Evolutionary conservation across 2,113 vertebrate genomes (phyloP), one percentile per base, ranked within the genome.

Genomic region (Excalfactoria chinensis): DNA sequence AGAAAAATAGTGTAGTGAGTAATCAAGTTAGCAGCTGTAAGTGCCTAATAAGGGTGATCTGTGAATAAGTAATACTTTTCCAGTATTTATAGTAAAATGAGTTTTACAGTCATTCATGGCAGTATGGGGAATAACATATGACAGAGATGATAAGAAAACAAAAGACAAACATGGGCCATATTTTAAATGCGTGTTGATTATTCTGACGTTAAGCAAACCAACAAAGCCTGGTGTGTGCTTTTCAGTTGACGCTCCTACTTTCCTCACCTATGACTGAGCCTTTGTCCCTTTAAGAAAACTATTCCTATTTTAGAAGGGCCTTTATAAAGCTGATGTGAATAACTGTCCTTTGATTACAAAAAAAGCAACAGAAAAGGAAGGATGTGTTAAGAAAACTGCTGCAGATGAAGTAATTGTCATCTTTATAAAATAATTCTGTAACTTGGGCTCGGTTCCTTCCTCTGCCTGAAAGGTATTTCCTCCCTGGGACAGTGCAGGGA

Each of bases 311-410:
- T 71, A 64, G 25, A 86, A 74, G 18, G 68, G 40, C 21, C 91
- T 91, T 88, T 71, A 13, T 60, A 75, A 91, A 86, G 40, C n/a
- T 88, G 68, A 53, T 44, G 43, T 46, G 73, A 93, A 41, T 86
- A 90, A 84, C 80, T 90, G 69, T 22, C 84, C 67, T 89, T 69
- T 71, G n/a, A 73, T 93, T 94, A 86, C 76, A 71, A 94, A 94
- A 96, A 96, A 96, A 90, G 88, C 80, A 95, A 72, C 86, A 94
- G 85, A 91, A 95, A 88, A 96, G 95, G 95, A 96, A 96, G 95
- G 95, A 96, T 96, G 90, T 96, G 75, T 93, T 91, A 88, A 94
- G 85, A 95, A 93, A 93, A 95, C 79, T 91, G 51, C 69, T 1
- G 2, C 71, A 83, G 93, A 86, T 95, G 89, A 96, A 95, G 92